These are phyloP conservation scores for Deilephila elpenor DNA, from an alignment of 2,888 invertebrate genomes.

Conservation along the genomic window DNA sequence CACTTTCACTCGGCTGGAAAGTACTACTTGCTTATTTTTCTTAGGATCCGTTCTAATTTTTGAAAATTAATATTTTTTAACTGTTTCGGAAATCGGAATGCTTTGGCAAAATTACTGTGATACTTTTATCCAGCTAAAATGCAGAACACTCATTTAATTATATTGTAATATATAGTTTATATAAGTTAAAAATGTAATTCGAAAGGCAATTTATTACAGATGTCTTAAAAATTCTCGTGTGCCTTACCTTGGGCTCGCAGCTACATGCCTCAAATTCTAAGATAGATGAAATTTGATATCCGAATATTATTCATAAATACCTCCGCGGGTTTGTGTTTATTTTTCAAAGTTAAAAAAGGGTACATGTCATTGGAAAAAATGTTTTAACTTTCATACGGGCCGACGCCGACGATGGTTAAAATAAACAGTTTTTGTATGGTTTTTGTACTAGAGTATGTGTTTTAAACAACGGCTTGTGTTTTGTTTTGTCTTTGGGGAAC, in stretches of 20 bases:
- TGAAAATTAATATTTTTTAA: no score
- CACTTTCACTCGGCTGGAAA: no score
- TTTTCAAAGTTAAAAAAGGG: neutral
- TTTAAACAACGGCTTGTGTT: neutral
- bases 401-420: neutral
- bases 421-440: conserved; percentile 3
- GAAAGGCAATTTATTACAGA: neutral
- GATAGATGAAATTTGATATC: conserved; percentile 18
- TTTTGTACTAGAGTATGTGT: neutral
- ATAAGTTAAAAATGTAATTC: neutral
- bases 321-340: neutral
- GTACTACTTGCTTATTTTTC: no score
- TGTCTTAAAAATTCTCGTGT: neutral
- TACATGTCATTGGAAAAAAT: neutral
- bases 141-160: no score
- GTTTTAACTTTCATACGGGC: neutral
- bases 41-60: no score
- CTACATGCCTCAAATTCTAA: neutral
- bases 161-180: no score
- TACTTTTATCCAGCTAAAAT: no score
- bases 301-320: neutral
- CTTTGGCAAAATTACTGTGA: no score
- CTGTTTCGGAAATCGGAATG: no score
- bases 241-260: neutral
- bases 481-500: neutral